phyloP scores from a whole-genome alignment of 2,888 invertebrate species.

The Lepidonotus clava region DNA sequence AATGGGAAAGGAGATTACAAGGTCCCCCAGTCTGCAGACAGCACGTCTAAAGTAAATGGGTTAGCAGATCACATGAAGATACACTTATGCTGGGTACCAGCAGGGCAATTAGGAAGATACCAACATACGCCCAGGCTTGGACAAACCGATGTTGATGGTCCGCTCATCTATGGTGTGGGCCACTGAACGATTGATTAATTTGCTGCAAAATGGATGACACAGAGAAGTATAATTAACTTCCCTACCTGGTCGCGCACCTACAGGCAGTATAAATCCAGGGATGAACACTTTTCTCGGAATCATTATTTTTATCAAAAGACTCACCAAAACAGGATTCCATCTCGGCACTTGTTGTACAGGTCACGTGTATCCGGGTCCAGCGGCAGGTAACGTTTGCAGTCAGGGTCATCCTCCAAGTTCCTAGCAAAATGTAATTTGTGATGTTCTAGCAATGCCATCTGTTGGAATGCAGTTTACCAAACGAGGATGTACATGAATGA shows the following conservation, averaged over 20 bases:
- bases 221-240: too few relatives aligned
- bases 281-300: too few relatives aligned
- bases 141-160: slow-evolving; percentile 92
- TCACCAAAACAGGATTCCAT: slow-evolving; percentile 96
- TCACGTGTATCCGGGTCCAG: slow-evolving; percentile 94
- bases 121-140: neutral
- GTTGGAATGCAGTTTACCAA: too few relatives aligned
- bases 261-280: too few relatives aligned
- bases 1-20: too few relatives aligned
- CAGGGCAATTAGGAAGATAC: neutral
- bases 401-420: slow-evolving; percentile 89
- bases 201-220: slow-evolving; percentile 87
- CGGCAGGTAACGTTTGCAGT: slow-evolving; percentile 91
- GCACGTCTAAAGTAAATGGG: neutral
- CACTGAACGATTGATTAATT: slow-evolving; percentile 98
- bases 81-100: neutral
- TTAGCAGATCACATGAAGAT: neutral
- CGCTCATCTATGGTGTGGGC: slow-evolving; percentile 99
- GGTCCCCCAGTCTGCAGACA: too few relatives aligned
- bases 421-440: too few relatives aligned
- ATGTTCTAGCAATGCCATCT: too few relatives aligned
- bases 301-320: too few relatives aligned
- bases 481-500: too few relatives aligned
- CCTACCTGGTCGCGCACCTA: too few relatives aligned
- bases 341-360: slow-evolving; percentile 95